Conservation (phyloP, 2,797 vertebrate genomes). For the Mormyrus proboscirostris region DNA sequence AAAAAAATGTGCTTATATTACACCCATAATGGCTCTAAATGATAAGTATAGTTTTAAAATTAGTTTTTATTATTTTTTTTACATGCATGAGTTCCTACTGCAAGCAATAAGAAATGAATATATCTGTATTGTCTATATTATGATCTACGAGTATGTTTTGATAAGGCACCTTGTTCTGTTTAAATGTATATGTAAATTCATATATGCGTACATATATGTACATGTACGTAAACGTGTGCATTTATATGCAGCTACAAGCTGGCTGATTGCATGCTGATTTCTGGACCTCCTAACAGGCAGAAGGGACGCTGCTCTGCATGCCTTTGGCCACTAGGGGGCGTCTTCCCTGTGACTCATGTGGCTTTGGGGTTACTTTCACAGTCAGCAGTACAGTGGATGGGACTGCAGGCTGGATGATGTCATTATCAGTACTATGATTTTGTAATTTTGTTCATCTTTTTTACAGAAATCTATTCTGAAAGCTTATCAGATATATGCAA, state of each 20-base stretch:
- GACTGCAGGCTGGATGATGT: constrained; percentile 8
- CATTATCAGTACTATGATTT: constrained; percentile 38
- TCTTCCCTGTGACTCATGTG: constrained; percentile 60
- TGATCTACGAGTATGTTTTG: constrained; percentile 46
- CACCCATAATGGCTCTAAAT: constrained; percentile 38
- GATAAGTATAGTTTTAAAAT: constrained; percentile 64
- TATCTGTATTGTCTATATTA: constrained; percentile 43
- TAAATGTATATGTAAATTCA: constrained; percentile 57
- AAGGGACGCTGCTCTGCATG: constrained; percentile 59
- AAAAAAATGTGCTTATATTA: constrained; percentile 29
- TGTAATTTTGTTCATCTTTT: constrained; percentile 49
- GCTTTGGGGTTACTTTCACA: constrained; percentile 31
- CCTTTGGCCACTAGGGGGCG: constrained; percentile 54
- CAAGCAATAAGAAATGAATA: constrained; percentile 63
- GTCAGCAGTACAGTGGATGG: constrained; percentile 18
- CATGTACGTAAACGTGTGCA: constrained; percentile 45
- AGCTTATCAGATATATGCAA: constrained; percentile 72
- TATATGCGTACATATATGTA: constrained; percentile 50
- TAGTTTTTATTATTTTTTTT: constrained; percentile 50
- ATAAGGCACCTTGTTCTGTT: constrained; percentile 52
- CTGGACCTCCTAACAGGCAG: constrained; percentile 36
- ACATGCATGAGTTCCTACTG: constrained; percentile 65
- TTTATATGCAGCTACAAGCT: constrained; percentile 57
- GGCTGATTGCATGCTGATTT: constrained; percentile 65
- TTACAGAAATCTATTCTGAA: constrained; percentile 66